Percentiles rank a stretch among this genome's conserved stretches.
phyloP scores from a whole-genome alignment of 1,140 invertebrate genomes.

The Eupristina koningsbergeri region DNA sequence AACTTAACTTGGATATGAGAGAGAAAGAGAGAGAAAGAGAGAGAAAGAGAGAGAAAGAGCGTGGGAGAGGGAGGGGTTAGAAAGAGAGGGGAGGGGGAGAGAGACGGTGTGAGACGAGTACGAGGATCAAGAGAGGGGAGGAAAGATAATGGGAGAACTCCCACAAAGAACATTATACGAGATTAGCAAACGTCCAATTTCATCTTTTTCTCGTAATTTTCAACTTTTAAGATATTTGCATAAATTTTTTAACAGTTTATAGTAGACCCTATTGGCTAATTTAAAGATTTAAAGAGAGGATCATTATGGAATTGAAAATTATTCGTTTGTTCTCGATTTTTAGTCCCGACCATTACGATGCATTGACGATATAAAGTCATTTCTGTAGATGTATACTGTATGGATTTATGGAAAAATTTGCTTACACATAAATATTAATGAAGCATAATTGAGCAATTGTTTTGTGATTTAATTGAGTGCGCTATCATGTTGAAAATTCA shows the following conservation, averaged over 20 bases:
- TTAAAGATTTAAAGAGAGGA: neutral
- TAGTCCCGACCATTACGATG: neutral
- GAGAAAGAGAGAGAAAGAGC: no score
- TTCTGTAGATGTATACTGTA: no score
- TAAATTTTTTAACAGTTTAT: neutral
- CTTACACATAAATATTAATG: no score
- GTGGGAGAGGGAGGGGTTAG: no score
- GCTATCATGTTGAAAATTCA: neutral
- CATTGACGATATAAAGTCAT: neutral
- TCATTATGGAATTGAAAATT: neutral
- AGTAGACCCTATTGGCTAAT: neutral
- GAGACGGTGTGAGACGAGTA: no score
- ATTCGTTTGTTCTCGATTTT: neutral
- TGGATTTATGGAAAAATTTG: no score
- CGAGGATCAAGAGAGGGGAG: no score
- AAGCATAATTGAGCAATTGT: no score
- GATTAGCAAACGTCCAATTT: neutral
- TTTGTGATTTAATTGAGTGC: no score
- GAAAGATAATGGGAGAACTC: no score
- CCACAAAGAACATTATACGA: neutral
- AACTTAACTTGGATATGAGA: neutral
- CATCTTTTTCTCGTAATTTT: neutral
- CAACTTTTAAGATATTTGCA: neutral
- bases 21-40: no score
- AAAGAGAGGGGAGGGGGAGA: no score